phyloP scores from a whole-genome alignment of 2,888 invertebrate species.

The Platycnemis pennipes region DNA sequence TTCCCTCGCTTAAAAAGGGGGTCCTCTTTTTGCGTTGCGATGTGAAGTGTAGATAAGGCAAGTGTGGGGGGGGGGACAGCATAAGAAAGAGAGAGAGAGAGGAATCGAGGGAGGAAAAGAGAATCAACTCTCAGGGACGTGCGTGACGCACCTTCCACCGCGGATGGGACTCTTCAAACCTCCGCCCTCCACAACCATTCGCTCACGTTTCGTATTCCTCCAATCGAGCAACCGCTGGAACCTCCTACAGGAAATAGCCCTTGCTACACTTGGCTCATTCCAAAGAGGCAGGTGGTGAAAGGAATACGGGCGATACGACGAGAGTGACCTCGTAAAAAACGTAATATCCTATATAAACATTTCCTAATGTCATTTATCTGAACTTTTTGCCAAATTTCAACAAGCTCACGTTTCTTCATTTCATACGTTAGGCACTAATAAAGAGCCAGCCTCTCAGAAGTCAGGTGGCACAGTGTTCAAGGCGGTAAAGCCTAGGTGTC shows the following conservation, averaged over 20 bases:
- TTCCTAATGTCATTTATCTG: too few relatives aligned
- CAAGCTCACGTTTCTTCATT: too few relatives aligned
- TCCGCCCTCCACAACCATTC: background rate
- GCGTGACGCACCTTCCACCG: slow-evolving; percentile 45
- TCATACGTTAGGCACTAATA: too few relatives aligned
- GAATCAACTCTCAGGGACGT: slow-evolving; percentile 35
- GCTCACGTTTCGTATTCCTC: background rate
- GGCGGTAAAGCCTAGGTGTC: too few relatives aligned
- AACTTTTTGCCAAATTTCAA: too few relatives aligned
- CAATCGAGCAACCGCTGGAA: background rate
- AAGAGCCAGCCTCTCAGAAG: too few relatives aligned
- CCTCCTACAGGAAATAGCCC: background rate
- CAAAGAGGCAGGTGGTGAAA: background rate
- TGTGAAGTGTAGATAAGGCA: slow-evolving; percentile 35
- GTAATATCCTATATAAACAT: too few relatives aligned
- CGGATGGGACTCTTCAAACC: background rate
- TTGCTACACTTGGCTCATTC: background rate
- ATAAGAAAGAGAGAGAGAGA: background rate
- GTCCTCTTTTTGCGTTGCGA: slow-evolving; percentile 35
- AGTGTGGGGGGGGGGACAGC: background rate
- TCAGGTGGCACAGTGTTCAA: too few relatives aligned
- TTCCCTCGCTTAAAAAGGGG: slow-evolving; percentile 28
- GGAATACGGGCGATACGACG: background rate
- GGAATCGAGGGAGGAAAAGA: background rate
- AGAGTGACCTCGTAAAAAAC: background rate